Evolutionary conservation across 2,797 vertebrate species (phyloP), one percentile per base, ranked within the genome.

Genomic region (Dicrostonyx torquatus): DNA sequence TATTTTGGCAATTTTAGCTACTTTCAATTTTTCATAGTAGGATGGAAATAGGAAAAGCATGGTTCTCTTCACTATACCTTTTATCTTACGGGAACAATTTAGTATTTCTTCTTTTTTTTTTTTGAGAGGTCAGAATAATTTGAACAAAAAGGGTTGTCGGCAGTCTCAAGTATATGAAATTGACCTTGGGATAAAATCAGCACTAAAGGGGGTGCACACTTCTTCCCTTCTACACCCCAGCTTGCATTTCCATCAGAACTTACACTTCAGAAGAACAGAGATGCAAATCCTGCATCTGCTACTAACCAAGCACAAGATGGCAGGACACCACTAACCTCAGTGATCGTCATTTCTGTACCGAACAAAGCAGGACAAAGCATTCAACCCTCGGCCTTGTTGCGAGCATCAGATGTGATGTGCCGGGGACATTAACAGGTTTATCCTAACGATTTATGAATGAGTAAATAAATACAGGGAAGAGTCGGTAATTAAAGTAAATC

Each of bases 61-160:
- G 20, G 0, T 43, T 80, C 68, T 7, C 6, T 11, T 29, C 20
- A 72, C 17, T 88, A 45, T 12, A 48, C 3, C 62, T 91, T 92
- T 76, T 89, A 86, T 78, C 37, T 83, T 72, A 55, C 48, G 58
- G 37, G 76, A 91, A 83, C 17, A 86, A 77, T 90, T 92, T 78
- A 45, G 17, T 45, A 53, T 90, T 91, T 79, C 24, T 90, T 82
- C 40, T 45, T 37, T 29, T 85, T 53, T 86, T 26, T 94, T 53
- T 85, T 53, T 92, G 34, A 86, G 58, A 70, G 43, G 9, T 94
- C 73, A 96, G 82, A 95, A 93, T 78, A 31, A 80, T 34, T 62
- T 86, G 50, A 72, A 93, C 40, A 95, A 70, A 72, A 94, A 84
- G 43, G 11, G 40, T 9, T 58, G 55, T 86, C 45, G 77, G 15